Percentiles rank a stretch among this genome's conserved stretches.
Evolutionary conservation across 2,888 invertebrate genomes (phyloP).

Genomic region (Polyploca ridens): DNA sequence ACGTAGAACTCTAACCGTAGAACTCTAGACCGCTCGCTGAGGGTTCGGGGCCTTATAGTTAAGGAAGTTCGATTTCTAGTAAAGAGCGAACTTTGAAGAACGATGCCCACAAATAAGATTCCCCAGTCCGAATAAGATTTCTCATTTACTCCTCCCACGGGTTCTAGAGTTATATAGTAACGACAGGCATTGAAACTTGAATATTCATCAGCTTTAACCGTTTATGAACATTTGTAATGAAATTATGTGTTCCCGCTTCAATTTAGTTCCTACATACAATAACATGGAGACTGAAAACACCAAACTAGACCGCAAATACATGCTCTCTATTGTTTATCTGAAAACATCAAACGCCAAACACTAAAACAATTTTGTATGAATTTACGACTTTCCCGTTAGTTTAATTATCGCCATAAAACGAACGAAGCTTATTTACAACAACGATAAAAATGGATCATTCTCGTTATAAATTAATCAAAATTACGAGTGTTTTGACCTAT

Average conservation of each 20-base stretch:
- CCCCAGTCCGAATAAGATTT: no score
- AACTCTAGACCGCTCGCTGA: no score
- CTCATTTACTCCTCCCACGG: no score
- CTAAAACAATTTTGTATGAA: not conserved
- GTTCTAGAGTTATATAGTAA: no score
- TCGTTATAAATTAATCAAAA: constrained; percentile 4
- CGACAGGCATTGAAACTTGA: no score
- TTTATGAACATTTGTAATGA: not conserved
- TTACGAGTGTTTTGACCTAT: constrained; percentile 1
- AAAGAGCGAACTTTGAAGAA: no score
- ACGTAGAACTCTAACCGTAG: no score
- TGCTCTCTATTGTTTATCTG: constrained; percentile 18
- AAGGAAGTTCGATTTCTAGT: no score
- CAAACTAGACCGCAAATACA: not conserved
- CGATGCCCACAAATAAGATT: no score
- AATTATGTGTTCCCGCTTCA: not conserved
- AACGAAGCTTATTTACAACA: not conserved
- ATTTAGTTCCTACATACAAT: not conserved
- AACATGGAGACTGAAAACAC: not conserved
- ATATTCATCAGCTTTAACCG: no score
- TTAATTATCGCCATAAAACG: constrained; percentile 4
- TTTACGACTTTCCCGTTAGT: constrained; percentile 5
- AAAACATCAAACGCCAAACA: not conserved
- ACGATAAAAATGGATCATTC: constrained; percentile 9
- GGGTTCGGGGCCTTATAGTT: no score